Conservation (phyloP, 2,113 vertebrate genomes). For the Alosa alosa region DNA sequence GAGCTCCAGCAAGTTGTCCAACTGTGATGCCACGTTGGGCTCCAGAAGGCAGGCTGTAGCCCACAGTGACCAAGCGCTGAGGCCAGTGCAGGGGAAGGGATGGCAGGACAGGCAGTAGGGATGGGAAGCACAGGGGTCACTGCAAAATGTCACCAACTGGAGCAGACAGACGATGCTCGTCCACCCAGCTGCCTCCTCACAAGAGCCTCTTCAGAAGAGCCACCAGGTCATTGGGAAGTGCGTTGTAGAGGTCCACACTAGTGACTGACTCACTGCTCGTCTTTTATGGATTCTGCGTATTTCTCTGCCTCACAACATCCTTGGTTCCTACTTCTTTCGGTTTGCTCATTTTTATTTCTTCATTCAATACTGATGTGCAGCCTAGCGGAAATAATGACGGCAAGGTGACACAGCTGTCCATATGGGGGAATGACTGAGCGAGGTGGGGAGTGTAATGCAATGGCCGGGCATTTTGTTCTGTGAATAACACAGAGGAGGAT, state of each 20-base stretch:
- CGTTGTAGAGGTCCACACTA: not conserved
- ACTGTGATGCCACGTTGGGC: not conserved
- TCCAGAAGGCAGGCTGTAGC: not conserved
- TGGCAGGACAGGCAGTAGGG: not conserved
- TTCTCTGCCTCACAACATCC: not conserved
- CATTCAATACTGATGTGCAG: not conserved
- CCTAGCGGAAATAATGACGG: not conserved
- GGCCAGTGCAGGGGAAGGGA: not conserved
- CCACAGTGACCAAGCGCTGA: not conserved
- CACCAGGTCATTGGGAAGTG: not conserved
- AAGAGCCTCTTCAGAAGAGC: not conserved
- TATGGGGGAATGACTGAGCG: not conserved
- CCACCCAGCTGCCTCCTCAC: conserved; percentile 16
- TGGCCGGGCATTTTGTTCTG: not conserved
- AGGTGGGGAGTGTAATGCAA: not conserved
- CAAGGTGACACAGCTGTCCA: not conserved
- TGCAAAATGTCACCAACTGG: conserved; percentile 45
- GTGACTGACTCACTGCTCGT: not conserved
- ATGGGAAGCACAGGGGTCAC: conserved; percentile 26
- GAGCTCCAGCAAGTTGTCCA: not conserved
- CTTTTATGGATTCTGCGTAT: not conserved
- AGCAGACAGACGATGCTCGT: conserved; percentile 26
- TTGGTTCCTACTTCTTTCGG: not conserved
- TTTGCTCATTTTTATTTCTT: not conserved
- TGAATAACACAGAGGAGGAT: conserved; percentile 2